These are phyloP conservation scores for Ornithoptera priamus DNA, from an alignment of 2,888 invertebrate species.

Conservation along the genomic window DNA sequence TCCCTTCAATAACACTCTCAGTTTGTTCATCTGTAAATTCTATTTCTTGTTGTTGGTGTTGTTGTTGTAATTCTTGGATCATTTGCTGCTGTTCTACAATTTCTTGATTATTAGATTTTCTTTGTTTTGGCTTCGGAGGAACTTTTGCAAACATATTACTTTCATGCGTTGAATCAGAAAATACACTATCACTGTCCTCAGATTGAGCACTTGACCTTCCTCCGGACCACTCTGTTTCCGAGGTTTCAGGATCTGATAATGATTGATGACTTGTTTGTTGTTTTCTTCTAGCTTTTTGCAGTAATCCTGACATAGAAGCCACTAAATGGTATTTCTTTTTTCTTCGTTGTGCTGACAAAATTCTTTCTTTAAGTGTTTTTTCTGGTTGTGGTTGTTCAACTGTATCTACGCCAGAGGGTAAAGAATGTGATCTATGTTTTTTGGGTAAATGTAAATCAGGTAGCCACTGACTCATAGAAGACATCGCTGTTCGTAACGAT, in stretches of 20 bases:
- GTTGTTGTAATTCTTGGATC: constrained; percentile 74
- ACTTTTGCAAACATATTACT: constrained; percentile 83
- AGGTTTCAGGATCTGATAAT: constrained; percentile 87
- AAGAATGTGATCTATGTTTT: constrained; percentile 89
- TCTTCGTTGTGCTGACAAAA: constrained; percentile 76
- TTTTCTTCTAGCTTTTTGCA: constrained; percentile 90
- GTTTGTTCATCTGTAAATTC: constrained; percentile 59
- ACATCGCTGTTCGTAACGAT: constrained; percentile 89
- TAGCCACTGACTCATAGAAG: constrained; percentile 88
- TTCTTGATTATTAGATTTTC: constrained; percentile 74
- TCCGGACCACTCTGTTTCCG: constrained; percentile 85
- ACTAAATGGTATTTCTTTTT: constrained; percentile 91
- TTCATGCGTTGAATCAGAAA: constrained; percentile 85
- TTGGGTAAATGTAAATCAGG: constrained; percentile 90
- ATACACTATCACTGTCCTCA: constrained; percentile 87
- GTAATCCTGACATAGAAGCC: constrained; percentile 90
- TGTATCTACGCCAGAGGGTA: constrained; percentile 86
- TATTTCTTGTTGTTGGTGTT: constrained; percentile 50
- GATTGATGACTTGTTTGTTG: constrained; percentile 82
- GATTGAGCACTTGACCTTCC: constrained; percentile 84
- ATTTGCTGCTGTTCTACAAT: constrained; percentile 74
- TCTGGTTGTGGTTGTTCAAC: constrained; percentile 73
- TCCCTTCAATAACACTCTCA: constrained; percentile 63
- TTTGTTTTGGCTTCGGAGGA: constrained; percentile 64
- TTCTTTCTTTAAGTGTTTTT: constrained; percentile 70